Evolutionary conservation across 1,140 invertebrate genomes (phyloP).

Genomic region (Cydia fagiglandana): DNA sequence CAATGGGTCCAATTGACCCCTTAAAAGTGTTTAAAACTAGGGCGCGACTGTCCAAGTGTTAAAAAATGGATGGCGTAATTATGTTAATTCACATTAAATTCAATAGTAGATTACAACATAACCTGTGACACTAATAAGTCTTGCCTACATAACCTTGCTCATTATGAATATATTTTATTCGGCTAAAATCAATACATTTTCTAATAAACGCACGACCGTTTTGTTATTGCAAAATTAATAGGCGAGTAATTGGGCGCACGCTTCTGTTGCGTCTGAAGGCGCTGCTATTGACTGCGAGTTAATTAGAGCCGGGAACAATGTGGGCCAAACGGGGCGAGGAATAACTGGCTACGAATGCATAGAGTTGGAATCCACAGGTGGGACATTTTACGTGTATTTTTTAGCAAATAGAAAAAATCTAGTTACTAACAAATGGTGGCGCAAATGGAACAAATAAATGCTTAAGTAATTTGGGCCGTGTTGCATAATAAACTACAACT

Average conservation of each 20-base stretch:
- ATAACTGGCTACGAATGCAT: conserved; percentile 12
- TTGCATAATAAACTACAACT: too few relatives aligned
- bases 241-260: conserved; percentile 69
- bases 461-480: too few relatives aligned
- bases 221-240: conserved; percentile 74
- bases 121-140: background rate
- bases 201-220: conserved; percentile 23
- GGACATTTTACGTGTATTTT: background rate
- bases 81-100: too few relatives aligned
- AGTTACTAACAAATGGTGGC: too few relatives aligned
- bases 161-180: background rate
- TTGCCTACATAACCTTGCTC: background rate
- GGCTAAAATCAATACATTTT: background rate
- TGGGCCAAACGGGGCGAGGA: conserved; percentile 45
- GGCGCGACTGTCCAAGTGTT: too few relatives aligned
- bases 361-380: conserved; percentile 37
- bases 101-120: background rate
- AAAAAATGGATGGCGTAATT: too few relatives aligned
- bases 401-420: background rate
- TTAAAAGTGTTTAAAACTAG: too few relatives aligned
- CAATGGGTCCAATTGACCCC: too few relatives aligned
- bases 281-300: conserved; percentile 72
- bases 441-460: too few relatives aligned
- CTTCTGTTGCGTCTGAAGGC: conserved; percentile 65
- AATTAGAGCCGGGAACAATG: conserved; percentile 66